A percentile compares a stretch with the other conserved stretches of the same genome.
Conservation (phyloP, 2,888 invertebrate species). For the Hirtodrosophila trivittata region DNA sequence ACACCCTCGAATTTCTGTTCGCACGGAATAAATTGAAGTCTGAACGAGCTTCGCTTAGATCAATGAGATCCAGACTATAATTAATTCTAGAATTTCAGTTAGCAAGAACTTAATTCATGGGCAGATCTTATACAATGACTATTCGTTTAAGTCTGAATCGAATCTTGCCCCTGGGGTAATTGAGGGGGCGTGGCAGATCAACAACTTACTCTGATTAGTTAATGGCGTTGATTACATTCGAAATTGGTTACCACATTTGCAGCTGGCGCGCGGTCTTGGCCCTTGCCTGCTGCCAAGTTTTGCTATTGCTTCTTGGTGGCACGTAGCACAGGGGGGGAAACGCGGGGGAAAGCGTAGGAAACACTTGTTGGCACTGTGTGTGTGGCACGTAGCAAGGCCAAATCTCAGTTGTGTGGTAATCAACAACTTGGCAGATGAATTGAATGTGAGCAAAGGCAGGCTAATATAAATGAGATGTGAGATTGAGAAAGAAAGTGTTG, state of each 20-base stretch:
- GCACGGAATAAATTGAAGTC: neutral
- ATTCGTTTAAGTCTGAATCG: no score
- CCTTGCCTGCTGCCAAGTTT: constrained; percentile 10
- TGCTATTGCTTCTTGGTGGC: constrained; percentile 26
- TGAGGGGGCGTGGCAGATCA: neutral
- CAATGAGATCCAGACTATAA: no score
- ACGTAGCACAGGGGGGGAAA: constrained; percentile 46
- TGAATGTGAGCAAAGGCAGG: constrained; percentile 51
- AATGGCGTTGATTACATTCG: constrained; percentile 71
- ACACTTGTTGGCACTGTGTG: constrained; percentile 66
- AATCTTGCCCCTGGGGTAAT: neutral
- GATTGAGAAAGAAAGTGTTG: constrained; percentile 38
- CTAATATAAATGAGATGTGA: constrained; percentile 34
- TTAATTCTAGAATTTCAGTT: no score
- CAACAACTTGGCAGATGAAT: constrained; percentile 61
- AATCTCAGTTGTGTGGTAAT: constrained; percentile 60
- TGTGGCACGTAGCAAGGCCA: constrained; percentile 56
- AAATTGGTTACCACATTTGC: constrained; percentile 43
- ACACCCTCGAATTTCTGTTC: neutral
- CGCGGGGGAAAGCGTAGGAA: constrained; percentile 37
- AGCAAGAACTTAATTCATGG: no score
- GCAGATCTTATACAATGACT: no score
- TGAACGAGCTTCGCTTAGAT: no score
- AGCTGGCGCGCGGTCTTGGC: constrained; percentile 16
- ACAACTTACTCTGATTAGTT: constrained; percentile 65